phyloP scores from a whole-genome alignment of 2,888 invertebrate genomes.

The Papilio gigon region DNA sequence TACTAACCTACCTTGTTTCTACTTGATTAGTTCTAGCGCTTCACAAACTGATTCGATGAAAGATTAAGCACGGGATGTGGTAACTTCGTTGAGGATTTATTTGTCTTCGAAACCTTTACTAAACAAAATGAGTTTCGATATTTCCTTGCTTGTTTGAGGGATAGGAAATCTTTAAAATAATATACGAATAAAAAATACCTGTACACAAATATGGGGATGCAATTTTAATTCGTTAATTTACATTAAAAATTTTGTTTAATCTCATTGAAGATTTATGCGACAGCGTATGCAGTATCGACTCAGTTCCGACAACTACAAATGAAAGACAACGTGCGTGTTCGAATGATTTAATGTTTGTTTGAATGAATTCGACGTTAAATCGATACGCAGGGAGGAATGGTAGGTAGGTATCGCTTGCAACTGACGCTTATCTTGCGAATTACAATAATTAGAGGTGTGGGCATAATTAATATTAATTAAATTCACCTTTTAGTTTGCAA shows the following conservation, averaged over 20 bases:
- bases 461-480: conserved; percentile 82
- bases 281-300: conserved; percentile 10
- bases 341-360: conserved; percentile 34
- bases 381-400: conserved; percentile 53
- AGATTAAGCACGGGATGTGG: conserved; percentile 24
- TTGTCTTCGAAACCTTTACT: neutral
- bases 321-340: conserved; percentile 17
- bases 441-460: conserved; percentile 82
- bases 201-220: neutral
- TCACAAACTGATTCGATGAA: conserved; percentile 43
- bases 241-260: conserved; percentile 4
- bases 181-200: neutral
- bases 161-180: neutral
- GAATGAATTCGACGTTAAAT: conserved; percentile 39
- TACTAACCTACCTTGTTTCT: conserved; percentile 69
- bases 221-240: neutral
- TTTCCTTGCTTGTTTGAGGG: neutral
- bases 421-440: conserved; percentile 71
- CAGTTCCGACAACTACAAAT: conserved; percentile 12
- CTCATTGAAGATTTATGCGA: conserved; percentile 7
- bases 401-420: conserved; percentile 47
- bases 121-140: neutral
- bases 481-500: conserved; percentile 79
- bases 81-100: conserved; percentile 10
- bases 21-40: conserved; percentile 65